phyloP scores from a whole-genome alignment of 37 sponge, comb jelly and placozoan genomes.

The Axinella damicornis region DNA sequence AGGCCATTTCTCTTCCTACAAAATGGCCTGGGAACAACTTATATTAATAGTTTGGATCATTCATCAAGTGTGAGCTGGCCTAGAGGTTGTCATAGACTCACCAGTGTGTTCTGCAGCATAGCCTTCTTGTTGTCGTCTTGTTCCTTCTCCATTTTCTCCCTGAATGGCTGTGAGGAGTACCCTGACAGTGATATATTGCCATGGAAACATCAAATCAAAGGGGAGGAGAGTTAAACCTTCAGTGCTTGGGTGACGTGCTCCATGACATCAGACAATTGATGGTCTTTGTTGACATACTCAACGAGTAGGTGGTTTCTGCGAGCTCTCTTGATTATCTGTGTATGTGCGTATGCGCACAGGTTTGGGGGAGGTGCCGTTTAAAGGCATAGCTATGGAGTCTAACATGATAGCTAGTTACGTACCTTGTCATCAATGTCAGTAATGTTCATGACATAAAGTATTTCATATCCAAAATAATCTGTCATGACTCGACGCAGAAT shows the following conservation, averaged over 20 bases:
- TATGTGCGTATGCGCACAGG: too few relatives aligned
- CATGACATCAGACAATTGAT: slow-evolving; percentile 2
- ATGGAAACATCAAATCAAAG: too few relatives aligned
- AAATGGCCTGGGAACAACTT: too few relatives aligned
- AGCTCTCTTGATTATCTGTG: slow-evolving; percentile 73
- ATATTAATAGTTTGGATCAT: too few relatives aligned
- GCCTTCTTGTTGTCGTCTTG: slow-evolving; percentile 72
- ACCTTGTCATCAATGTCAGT: slow-evolving; percentile 98
- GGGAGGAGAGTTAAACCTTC: too few relatives aligned
- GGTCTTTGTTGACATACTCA: slow-evolving; percentile 23
- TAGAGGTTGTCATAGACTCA: slow-evolving; percentile 45
- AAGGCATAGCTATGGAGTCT: too few relatives aligned
- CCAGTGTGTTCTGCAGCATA: slow-evolving; percentile 63
- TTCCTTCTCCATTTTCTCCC: slow-evolving; percentile 40
- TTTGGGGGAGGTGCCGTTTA: too few relatives aligned
- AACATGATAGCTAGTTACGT: too few relatives aligned
- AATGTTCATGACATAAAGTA: slow-evolving; percentile 96
- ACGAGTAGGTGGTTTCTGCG: slow-evolving; percentile 57
- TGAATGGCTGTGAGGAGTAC: slow-evolving; percentile 47
- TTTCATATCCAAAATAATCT: slow-evolving; percentile 89
- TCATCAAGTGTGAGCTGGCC: too few relatives aligned
- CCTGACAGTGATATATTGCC: too few relatives aligned
- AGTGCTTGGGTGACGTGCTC: slow-evolving; percentile 56
- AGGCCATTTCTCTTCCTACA: too few relatives aligned
- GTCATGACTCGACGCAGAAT: slow-evolving; percentile 91